Conservation (phyloP, 2,113 vertebrate species). For the Hippolais icterina region DNA sequence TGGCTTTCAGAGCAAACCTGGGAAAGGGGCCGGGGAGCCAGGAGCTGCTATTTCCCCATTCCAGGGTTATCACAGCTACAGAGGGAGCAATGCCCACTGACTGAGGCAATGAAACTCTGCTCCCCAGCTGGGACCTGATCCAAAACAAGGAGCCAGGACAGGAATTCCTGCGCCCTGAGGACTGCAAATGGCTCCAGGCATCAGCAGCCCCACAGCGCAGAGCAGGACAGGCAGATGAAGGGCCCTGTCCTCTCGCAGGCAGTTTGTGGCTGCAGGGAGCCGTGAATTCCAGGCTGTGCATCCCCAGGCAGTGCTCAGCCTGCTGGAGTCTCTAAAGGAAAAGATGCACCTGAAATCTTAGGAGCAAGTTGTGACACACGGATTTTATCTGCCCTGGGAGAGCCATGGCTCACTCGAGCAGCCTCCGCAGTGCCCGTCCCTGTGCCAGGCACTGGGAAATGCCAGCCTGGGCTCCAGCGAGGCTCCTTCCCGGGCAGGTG, state of each 20-base stretch:
- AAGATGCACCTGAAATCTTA: background rate
- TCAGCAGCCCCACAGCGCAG: accelerated
- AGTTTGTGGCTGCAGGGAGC: background rate
- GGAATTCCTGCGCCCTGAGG: background rate
- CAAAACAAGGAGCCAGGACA: accelerated
- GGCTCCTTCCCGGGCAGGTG: background rate
- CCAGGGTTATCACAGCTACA: background rate
- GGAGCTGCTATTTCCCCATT: background rate
- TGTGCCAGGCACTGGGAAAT: background rate
- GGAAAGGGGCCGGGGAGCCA: accelerated
- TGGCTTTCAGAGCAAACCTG: accelerated
- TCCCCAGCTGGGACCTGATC: background rate
- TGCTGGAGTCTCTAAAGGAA: background rate
- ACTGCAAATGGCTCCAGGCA: background rate
- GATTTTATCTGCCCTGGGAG: conserved; percentile 67
- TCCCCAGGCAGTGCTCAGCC: conserved; percentile 15
- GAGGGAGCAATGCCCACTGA: background rate
- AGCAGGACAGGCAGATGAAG: background rate
- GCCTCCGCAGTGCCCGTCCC: background rate
- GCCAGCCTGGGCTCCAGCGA: background rate
- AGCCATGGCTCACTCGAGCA: conserved; percentile 62
- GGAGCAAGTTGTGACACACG: background rate
- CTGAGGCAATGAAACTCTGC: background rate
- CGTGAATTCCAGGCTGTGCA: background rate
- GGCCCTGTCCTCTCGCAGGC: accelerated